Evolutionary conservation across 2,888 invertebrate genomes (phyloP).

Genomic region (Cremastinae sp.): DNA sequence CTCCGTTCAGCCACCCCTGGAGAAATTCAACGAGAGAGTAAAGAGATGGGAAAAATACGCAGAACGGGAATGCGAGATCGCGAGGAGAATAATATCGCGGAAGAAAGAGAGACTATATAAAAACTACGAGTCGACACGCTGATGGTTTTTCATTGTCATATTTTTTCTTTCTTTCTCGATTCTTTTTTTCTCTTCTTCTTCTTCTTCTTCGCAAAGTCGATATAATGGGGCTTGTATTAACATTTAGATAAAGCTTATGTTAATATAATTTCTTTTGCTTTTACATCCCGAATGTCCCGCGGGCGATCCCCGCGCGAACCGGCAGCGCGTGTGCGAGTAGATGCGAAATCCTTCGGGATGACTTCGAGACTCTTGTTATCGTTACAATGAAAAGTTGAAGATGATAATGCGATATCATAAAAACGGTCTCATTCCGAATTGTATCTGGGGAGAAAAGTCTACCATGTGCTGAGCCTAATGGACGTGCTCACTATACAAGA

Average conservation of each 20-base stretch:
- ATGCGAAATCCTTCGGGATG: slow-evolving; percentile 50
- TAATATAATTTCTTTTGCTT: slow-evolving; percentile 69
- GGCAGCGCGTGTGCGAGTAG: slow-evolving; percentile 24
- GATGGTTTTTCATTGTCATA: slow-evolving; percentile 65
- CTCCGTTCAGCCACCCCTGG: slow-evolving; percentile 35
- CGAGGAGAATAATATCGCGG: slow-evolving; percentile 43
- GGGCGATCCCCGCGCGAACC: slow-evolving; percentile 40
- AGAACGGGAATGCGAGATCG: slow-evolving; percentile 39
- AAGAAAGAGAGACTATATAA: slow-evolving; percentile 44
- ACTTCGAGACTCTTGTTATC: slow-evolving; percentile 48
- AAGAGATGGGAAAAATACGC: slow-evolving; percentile 28
- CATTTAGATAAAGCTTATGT: slow-evolving; percentile 78
- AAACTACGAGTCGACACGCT: slow-evolving; percentile 54
- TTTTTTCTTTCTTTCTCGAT: slow-evolving; percentile 54
- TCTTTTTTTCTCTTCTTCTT: slow-evolving; percentile 66
- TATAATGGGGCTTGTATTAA: slow-evolving; percentile 73
- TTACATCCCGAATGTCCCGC: slow-evolving; percentile 41
- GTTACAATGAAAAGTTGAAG: slow-evolving; percentile 29
- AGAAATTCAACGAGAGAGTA: slow-evolving; percentile 39
- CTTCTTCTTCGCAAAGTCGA: slow-evolving; percentile 61
- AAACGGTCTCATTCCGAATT: not conserved
- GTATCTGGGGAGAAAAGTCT: not conserved
- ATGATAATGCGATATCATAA: slow-evolving; percentile 14
- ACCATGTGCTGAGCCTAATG: not conserved
- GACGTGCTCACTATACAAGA: no score